Conservation (phyloP, 2,113 vertebrate genomes). For the Ondatra zibethicus region DNA sequence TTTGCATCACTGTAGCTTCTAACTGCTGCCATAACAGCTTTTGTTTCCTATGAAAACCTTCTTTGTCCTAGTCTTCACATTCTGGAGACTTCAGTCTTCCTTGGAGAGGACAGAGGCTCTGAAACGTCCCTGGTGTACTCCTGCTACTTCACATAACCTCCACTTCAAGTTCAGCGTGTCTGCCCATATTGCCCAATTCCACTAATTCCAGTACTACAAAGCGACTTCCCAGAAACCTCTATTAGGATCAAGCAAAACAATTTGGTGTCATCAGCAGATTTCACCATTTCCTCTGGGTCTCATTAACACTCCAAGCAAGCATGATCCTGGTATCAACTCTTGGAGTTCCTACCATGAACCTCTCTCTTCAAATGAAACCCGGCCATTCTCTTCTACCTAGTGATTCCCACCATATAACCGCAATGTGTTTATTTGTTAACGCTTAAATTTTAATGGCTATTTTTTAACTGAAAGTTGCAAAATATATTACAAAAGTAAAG, state of each 20-base stretch:
- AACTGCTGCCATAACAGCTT: constrained; percentile 3
- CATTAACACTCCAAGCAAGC: constrained; percentile 72
- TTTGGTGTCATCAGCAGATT: constrained; percentile 73
- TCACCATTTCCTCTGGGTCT: constrained; percentile 72
- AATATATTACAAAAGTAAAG: constrained; percentile 67
- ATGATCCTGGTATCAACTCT: constrained; percentile 46
- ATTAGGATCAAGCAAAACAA: constrained; percentile 72
- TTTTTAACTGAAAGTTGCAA: constrained; percentile 68
- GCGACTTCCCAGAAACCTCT: constrained; percentile 76
- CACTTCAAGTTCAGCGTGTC: constrained; percentile 30
- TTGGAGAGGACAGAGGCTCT: constrained; percentile 1
- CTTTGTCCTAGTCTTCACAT: constrained; percentile 44
- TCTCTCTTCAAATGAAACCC: constrained; percentile 43
- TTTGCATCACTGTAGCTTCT: constrained; percentile 40
- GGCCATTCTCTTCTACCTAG: constrained; percentile 13
- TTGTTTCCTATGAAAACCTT: constrained; percentile 5
- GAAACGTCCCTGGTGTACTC: not conserved
- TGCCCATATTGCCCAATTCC: constrained; percentile 64
- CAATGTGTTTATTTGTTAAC: constrained; percentile 61
- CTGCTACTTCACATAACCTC: constrained; percentile 24
- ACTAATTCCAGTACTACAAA: constrained; percentile 75
- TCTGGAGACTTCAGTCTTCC: not conserved
- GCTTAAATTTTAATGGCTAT: constrained; percentile 48
- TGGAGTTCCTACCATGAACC: constrained; percentile 17
- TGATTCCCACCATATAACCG: constrained; percentile 53